phyloP scores from a whole-genome alignment of 2,113 vertebrate species.

The Microcebus murinus region DNA sequence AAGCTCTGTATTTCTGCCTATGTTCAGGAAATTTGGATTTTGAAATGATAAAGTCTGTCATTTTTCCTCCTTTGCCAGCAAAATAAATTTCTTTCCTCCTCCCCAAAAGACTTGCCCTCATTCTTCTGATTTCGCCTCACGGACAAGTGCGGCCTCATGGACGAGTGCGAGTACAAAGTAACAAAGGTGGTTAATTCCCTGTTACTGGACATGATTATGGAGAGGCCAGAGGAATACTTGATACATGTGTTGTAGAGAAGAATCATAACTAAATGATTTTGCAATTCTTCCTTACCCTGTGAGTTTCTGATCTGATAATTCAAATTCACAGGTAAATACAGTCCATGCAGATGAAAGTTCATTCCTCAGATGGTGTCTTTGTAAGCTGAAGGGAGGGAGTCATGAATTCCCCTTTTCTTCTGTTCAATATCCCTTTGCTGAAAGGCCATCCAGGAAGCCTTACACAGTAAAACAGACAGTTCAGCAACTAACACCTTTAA shows the following conservation, averaged over 20 bases:
- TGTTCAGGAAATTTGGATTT: no score
- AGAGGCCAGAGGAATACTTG: neutral
- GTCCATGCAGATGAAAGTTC: neutral
- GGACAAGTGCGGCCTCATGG: no score
- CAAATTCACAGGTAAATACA: neutral
- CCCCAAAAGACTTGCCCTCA: no score
- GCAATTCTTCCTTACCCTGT: neutral
- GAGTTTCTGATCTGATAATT: neutral
- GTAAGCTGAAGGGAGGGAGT: neutral
- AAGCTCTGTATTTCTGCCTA: no score
- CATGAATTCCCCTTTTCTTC: slow-evolving; percentile 4
- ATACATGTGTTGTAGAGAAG: neutral
- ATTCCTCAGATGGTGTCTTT: slow-evolving; percentile 9
- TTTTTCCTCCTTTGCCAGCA: no score
- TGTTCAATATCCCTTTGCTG: neutral
- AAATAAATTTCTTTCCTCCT: no score
- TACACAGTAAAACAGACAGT: neutral
- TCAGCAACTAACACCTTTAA: slow-evolving; percentile 55
- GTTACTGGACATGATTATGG: neutral
- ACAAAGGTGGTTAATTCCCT: neutral
- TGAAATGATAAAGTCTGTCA: no score
- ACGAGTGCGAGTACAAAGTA: no score
- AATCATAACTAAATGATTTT: neutral
- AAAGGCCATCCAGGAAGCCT: slow-evolving; percentile 21
- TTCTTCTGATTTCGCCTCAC: no score